Evolutionary conservation across 2,113 vertebrate genomes (phyloP), one percentile per base, ranked within the genome.

Genomic region (Chrysochloris asiatica): DNA sequence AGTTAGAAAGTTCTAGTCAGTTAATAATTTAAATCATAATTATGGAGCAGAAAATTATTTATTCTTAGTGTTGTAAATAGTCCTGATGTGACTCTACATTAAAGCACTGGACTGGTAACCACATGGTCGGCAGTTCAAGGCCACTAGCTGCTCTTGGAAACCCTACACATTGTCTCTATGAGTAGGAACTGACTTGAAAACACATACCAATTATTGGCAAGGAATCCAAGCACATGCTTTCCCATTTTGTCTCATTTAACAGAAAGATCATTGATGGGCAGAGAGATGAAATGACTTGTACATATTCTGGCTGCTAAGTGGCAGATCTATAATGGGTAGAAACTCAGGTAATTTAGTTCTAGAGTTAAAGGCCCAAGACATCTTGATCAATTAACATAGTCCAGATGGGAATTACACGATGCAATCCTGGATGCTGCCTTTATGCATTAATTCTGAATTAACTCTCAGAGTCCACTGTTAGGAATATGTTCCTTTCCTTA

Each of bases 331-430:
- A 41, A 36, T 48, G 59, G 13, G 41, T 36, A 17, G 19, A n/a
- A 36, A 76, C 24, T 76, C 30, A 76, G 22, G 54, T 8, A 61
- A 13, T 63, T 47, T 48, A n/a, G 47, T 4, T 30, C 48, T 0
- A 21, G n/a, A n/a, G 7, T 17, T 26, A 2, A 41, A 26, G 14
- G 13, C 50, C 41, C 30, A 45, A 45, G 24, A 12, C 8, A 69
- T n/a, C 48, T 88, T 54, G 21, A 0, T n/a, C 12, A 11, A 43
- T 33, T 50, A 88, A 54, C 45, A 22, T 6, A 79, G 65, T 6
- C 26, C 21, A 6, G 12, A 9, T 4, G 43, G 36, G 0, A 41
- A n/a, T 43, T 43, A 28, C 7, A 24, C 2, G 3, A 16, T 3
- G 17, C 33, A 8, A 52, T 41, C 28, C 13, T 22, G 43, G 38